Evolutionary conservation across 2,797 vertebrate species (phyloP).

Genomic region (Phrynocephalus forsythii): DNA sequence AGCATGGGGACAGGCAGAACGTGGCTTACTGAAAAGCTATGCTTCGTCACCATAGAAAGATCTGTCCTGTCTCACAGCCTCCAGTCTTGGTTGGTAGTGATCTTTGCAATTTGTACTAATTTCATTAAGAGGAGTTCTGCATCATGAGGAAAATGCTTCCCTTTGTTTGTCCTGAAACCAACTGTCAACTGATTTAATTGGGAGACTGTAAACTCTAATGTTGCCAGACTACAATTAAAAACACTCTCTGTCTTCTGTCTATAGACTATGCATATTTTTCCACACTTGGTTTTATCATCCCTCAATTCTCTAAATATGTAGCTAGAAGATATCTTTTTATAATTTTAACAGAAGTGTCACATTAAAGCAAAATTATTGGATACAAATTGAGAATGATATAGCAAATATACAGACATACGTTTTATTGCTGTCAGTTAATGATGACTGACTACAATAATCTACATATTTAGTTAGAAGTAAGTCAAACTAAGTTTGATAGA

Average conservation of each 20-base stretch:
- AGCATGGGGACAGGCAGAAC: too few relatives aligned
- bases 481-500: background rate
- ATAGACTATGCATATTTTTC: background rate
- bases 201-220: too few relatives aligned
- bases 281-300: too few relatives aligned
- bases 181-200: background rate
- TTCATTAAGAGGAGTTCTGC: background rate
- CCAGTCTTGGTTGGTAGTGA: background rate
- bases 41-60: background rate
- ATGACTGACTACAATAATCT: background rate
- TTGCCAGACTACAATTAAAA: background rate
- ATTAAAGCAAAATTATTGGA: background rate
- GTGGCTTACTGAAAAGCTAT: background rate
- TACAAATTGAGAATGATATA: background rate
- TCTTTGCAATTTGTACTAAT: background rate
- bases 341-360: background rate
- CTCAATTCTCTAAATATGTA: background rate
- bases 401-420: background rate
- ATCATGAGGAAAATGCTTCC: background rate
- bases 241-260: background rate
- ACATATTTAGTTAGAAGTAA: background rate
- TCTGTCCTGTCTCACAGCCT: background rate
- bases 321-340: background rate
- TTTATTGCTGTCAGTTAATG: background rate
- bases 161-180: background rate